Evolutionary conservation across 2,797 vertebrate genomes (phyloP), one percentile per base, ranked within the genome.

Genomic region (Borostomias antarcticus): DNA sequence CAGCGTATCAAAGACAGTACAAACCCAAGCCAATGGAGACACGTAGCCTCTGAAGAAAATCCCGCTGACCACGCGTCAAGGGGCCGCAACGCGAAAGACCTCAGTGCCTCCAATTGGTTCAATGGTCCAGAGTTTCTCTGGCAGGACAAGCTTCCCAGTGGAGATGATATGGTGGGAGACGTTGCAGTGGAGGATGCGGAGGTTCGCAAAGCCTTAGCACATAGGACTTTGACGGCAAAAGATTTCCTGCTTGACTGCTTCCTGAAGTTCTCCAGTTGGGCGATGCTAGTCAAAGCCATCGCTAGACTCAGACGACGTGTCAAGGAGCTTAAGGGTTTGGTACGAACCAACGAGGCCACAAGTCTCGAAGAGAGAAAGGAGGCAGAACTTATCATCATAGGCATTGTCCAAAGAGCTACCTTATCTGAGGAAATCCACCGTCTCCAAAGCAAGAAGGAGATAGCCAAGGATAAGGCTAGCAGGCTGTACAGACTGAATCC

Each of bases 341-440:
- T 1, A 2, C 73, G 52, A 75, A 75, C n/a, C 9, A 78, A 71
- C 19, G 13, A 71, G 62, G 54, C 58, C 0, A 75, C 76, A 30
- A 77, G 47, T 52, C 47, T 79, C 0, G 11, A 71, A 37, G 65
- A 79, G 4, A 75, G 74, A 37, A 19, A 57, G 3, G 58, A 78
- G 1, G 74, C 71, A 5, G 74, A 79, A 21, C n/a, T 50, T 13
- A 15, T 9, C 0, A 72, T 83, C 53, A 74, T 74, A 0, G 0
- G 1, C 0, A 28, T 58, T 23, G 50, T 68, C 0, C 69, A 79
- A 69, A 10, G 15, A 3, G n/a, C 2, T 56, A 4, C 9, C 10
- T 75, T 80, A 26, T 25, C 19, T 0, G 5, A 75, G 1, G 71
- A 83, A 54, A 74, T 79, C 23, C 26, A 79, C n/a, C 6, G 8